Conservation (phyloP, 2,113 vertebrate genomes). For the Cottus gobio region DNA sequence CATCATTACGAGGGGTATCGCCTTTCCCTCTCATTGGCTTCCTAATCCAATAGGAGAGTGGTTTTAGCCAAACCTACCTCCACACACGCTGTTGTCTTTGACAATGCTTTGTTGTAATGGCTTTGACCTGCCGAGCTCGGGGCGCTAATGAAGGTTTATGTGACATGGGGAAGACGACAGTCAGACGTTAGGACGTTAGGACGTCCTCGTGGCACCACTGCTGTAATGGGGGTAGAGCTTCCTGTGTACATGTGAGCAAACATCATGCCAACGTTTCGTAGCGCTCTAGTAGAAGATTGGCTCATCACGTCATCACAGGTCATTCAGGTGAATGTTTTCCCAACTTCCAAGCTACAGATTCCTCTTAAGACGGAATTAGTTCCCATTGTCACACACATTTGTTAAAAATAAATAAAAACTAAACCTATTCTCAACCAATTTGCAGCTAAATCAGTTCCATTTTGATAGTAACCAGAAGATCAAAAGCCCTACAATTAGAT, state of each 20-base stretch:
- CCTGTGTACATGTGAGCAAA: conserved; percentile 12
- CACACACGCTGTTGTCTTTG: conserved; percentile 65
- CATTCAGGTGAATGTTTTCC: conserved; percentile 7
- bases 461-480: conserved; percentile 34
- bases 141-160: conserved; percentile 70
- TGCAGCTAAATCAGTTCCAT: conserved; percentile 35
- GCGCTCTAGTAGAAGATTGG: not conserved
- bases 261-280: not conserved
- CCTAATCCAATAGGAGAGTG: conserved; percentile 73
- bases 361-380: conserved; percentile 23
- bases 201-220: conserved; percentile 41
- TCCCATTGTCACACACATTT: conserved; percentile 18
- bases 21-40: conserved; percentile 68
- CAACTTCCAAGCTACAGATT: not conserved
- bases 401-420: conserved; percentile 2
- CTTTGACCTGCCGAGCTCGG: conserved; percentile 51
- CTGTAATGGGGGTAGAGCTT: not conserved
- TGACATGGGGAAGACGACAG: conserved; percentile 52
- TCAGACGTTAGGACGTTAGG: conserved; percentile 58
- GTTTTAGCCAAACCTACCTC: conserved; percentile 61
- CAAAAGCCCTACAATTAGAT: conserved; percentile 33
- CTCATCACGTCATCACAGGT: conserved; percentile 7
- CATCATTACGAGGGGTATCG: conserved; percentile 77
- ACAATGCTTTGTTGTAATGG: conserved; percentile 59
- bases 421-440: conserved; percentile 15